Evolutionary conservation across 2,888 invertebrate species (phyloP), one percentile per base, ranked within the genome.

Genomic region (Caenorhabditis imperialis): DNA sequence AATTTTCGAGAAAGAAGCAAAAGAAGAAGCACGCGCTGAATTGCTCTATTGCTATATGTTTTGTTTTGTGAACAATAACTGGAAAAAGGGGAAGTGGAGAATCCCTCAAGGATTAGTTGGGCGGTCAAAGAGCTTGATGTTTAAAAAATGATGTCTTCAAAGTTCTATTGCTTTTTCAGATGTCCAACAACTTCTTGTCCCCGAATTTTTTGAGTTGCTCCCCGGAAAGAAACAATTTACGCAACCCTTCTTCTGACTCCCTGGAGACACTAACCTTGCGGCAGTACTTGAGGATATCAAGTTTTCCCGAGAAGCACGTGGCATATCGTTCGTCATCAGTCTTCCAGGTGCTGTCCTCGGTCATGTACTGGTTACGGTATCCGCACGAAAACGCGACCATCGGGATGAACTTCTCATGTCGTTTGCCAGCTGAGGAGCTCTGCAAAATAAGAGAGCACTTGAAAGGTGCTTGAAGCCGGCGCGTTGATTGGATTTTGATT

Each of bases 251-350:
- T 51, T 8, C 23, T 51, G 1, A n/a, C 37, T 23, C 25, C 42
- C 40, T 18, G 35, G 40, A 25, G 51, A 25, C 8, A 40, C 20
- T 14, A 65, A 88, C 88, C 81, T 85, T 82, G 70, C 82, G 82
- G 78, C 88, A 88, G 75, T 88, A 88, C 75, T 88, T 88, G 38
- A 88, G 79, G 53, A 88, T 86, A 77, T 88, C 88, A 57, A 85
- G 73, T 67, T 88, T 88, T 50, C 88, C 88, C 22, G 81, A 76
- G 48, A 87, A 77, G 63, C 88, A 88, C 37, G 82, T 80, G 47
- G 88, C 88, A 50, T 80, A 83, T 23, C 78, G 79, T 71, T 82
- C 82, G 16, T 79, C 72, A 53, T 88, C 88, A 38, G 81, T 75
- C 42, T 76, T 71, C 88, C 88, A 88, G 22, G 79, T 69, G 25